Percentiles rank a stretch among this genome's conserved stretches.
Evolutionary conservation across 2,797 vertebrate genomes (phyloP).

Genomic region (Macropodus opercularis): DNA sequence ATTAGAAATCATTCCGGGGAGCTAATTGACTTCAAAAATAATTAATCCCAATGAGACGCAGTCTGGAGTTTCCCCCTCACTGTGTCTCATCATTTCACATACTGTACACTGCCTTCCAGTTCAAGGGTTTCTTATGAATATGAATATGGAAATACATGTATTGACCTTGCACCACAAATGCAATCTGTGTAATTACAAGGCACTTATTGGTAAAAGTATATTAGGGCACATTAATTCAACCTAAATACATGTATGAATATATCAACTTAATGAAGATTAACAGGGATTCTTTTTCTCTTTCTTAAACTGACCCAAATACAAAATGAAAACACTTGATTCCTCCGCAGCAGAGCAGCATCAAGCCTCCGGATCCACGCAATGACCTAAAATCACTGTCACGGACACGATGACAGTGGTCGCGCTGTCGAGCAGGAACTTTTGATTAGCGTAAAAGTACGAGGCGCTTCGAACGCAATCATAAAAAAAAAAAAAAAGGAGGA

Average conservation of each 20-base stretch:
- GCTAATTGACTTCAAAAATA: constrained; percentile 61
- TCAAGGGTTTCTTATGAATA: constrained; percentile 31
- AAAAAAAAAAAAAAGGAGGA: constrained; percentile 36
- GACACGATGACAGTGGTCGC: constrained; percentile 24
- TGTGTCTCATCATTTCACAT: constrained; percentile 18
- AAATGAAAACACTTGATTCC: neutral
- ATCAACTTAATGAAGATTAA: too few species aligned
- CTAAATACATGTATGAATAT: too few species aligned
- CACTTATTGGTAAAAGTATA: neutral
- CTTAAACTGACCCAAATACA: too few species aligned
- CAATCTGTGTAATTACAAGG: constrained; percentile 21
- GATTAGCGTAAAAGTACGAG: constrained; percentile 23
- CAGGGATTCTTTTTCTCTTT: too few species aligned
- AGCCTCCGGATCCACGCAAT: neutral
- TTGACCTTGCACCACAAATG: constrained; percentile 12
- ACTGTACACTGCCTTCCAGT: constrained; percentile 13
- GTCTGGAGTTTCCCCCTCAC: constrained; percentile 31
- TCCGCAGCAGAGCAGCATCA: neutral
- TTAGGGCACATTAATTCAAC: neutral
- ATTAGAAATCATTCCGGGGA: constrained; percentile 44
- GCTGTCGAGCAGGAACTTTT: constrained; percentile 2
- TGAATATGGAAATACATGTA: constrained; percentile 13
- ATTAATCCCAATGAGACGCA: constrained; percentile 63
- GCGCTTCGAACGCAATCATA: constrained; percentile 26
- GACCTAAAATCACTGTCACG: constrained; percentile 14